Percentiles rank a stretch among this genome's conserved stretches.
These are phyloP conservation scores for Spilogale gracilis DNA, from an alignment of 2,113 vertebrate genomes.

Conservation along the genomic window DNA sequence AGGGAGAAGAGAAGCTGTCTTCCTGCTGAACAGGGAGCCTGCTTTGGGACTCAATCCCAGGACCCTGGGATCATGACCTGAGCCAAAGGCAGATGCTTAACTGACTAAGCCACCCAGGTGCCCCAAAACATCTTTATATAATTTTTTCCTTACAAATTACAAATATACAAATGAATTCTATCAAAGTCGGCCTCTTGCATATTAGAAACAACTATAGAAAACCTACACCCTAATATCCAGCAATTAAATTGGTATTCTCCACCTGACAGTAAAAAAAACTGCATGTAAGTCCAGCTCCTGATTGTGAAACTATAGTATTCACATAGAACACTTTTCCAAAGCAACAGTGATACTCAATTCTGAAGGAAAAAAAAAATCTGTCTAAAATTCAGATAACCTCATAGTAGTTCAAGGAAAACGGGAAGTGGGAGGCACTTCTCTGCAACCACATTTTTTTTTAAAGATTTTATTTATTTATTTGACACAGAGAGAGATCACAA, in stretches of 20 bases:
- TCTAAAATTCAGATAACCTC: slow-evolving; percentile 4
- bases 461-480: too few species aligned
- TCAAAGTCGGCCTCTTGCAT: not conserved
- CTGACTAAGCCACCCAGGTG: too few species aligned
- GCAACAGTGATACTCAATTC: not conserved
- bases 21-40: too few species aligned
- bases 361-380: not conserved
- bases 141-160: slow-evolving; percentile 72
- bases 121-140: slow-evolving; percentile 80
- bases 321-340: not conserved
- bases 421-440: slow-evolving; percentile 34
- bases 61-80: too few species aligned
- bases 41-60: too few species aligned
- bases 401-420: not conserved
- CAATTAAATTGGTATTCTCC: not conserved
- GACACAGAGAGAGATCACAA: too few species aligned
- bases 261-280: not conserved
- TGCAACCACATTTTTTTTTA: not conserved
- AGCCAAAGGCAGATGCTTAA: too few species aligned
- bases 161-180: slow-evolving; percentile 86
- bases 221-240: slow-evolving; percentile 39
- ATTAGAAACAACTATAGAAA: slow-evolving; percentile 49
- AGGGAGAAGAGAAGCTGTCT: too few species aligned
- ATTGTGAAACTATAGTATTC: not conserved
- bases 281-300: not conserved